Evolutionary conservation across 1,140 invertebrate genomes (phyloP).

Genomic region (Papilio aristodemus): DNA sequence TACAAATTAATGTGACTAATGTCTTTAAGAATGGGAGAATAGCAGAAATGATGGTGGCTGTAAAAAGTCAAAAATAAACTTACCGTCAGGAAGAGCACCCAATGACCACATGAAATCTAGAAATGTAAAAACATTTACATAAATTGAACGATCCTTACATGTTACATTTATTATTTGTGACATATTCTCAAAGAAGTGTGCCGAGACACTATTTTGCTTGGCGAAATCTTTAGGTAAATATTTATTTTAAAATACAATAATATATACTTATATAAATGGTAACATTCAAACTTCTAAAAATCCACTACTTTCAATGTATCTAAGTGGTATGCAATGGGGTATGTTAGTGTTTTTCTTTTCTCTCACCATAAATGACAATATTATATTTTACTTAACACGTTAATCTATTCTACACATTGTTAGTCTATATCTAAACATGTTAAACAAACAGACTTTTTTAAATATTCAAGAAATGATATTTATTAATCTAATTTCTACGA

Average conservation of each 20-base stretch:
- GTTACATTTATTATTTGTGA: constrained; percentile 61
- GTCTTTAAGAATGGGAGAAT: constrained; percentile 55
- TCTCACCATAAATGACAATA: constrained; percentile 56
- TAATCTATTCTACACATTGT: constrained; percentile 79
- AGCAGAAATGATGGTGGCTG: constrained; percentile 53
- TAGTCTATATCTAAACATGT: constrained; percentile 80
- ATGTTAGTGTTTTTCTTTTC: constrained; percentile 64
- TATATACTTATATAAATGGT: constrained; percentile 56
- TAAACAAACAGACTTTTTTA: constrained; percentile 79
- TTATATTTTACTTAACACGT: constrained; percentile 59
- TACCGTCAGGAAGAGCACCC: constrained; percentile 97
- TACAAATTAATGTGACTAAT: constrained; percentile 32
- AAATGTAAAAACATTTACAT: constrained; percentile 87
- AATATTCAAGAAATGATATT: constrained; percentile 78
- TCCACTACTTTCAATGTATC: constrained; percentile 57
- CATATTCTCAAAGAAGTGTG: constrained; percentile 56
- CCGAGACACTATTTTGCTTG: constrained; percentile 80
- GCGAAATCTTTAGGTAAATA: constrained; percentile 55
- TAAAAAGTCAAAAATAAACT: constrained; percentile 80
- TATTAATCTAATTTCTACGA: constrained; percentile 76
- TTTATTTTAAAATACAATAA: constrained; percentile 43
- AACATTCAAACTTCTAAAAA: constrained; percentile 59
- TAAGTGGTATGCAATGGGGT: constrained; percentile 63
- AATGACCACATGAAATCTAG: constrained; percentile 99
- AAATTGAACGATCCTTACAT: constrained; percentile 78